Conservation (phyloP, 2,797 vertebrate species). For the Halcyon smyrnensis region DNA sequence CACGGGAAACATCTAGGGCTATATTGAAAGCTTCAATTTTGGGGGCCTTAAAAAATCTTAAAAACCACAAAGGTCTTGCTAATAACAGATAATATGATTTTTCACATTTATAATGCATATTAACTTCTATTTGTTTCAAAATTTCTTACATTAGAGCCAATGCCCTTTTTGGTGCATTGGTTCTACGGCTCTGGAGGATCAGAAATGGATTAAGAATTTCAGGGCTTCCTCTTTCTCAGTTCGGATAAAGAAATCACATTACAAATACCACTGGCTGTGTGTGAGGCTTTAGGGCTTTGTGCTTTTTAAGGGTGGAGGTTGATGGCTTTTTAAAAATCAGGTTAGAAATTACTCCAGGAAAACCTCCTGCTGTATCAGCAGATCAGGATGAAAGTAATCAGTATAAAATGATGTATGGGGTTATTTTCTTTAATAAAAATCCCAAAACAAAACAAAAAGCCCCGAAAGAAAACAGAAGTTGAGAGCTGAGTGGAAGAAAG, state of each 20-base stretch:
- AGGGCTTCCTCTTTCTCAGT: neutral
- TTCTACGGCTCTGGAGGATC: neutral
- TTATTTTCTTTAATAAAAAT: constrained; percentile 4
- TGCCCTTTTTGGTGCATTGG: neutral
- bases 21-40: neutral
- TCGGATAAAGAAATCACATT: neutral
- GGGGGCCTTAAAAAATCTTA: neutral
- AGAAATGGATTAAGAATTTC: neutral
- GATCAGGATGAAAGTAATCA: constrained; percentile 18
- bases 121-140: neutral
- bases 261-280: neutral
- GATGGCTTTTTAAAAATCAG: neutral
- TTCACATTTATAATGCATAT: neutral
- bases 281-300: neutral
- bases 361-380: constrained; percentile 2
- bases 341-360: constrained; percentile 24
- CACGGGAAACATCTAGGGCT: neutral
- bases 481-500: neutral
- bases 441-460: neutral
- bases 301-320: neutral
- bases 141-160: neutral
- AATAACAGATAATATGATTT: neutral
- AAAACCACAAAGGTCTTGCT: neutral
- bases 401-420: neutral
- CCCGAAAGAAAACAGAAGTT: neutral